Conservation (phyloP, 2,888 invertebrate genomes). For the Parnassius apollo region DNA sequence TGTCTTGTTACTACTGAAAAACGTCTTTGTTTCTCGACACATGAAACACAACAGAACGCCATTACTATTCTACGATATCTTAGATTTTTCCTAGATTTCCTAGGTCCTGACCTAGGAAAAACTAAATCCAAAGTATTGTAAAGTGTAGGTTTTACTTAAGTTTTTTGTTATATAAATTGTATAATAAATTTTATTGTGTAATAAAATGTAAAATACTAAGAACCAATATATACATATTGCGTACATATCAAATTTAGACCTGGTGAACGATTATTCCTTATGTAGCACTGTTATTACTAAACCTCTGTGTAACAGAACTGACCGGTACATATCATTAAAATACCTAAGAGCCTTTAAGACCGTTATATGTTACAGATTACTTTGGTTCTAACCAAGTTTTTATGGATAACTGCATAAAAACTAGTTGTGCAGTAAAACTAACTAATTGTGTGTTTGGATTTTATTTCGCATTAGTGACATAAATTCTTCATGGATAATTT, state of each 20-base stretch:
- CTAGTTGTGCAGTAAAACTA: no score
- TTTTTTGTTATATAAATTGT: no score
- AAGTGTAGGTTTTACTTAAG: no score
- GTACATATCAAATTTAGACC: constrained; percentile 14
- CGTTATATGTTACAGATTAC: constrained; percentile 12
- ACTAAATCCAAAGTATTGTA: no score
- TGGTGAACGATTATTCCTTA: constrained; percentile 12
- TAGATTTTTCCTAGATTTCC: no score
- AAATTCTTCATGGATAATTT: constrained; percentile 17
- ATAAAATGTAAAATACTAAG: neutral
- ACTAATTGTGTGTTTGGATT: constrained; percentile 14
- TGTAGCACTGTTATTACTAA: constrained; percentile 14
- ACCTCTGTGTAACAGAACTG: constrained; percentile 9
- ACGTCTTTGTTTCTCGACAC: no score
- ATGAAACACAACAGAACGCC: no score
- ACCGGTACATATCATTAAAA: constrained; percentile 21
- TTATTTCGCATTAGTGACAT: constrained; percentile 22
- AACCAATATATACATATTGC: neutral
- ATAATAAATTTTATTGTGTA: no score
- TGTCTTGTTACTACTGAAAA: no score
- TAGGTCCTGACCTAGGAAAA: no score
- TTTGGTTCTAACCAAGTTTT: constrained; percentile 17
- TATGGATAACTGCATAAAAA: neutral
- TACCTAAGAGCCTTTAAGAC: constrained; percentile 7
- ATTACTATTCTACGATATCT: no score